Base-by-base conservation (phyloP, 35 echinoderm and acorn worm species). In the Ptychodera flava region DNA sequence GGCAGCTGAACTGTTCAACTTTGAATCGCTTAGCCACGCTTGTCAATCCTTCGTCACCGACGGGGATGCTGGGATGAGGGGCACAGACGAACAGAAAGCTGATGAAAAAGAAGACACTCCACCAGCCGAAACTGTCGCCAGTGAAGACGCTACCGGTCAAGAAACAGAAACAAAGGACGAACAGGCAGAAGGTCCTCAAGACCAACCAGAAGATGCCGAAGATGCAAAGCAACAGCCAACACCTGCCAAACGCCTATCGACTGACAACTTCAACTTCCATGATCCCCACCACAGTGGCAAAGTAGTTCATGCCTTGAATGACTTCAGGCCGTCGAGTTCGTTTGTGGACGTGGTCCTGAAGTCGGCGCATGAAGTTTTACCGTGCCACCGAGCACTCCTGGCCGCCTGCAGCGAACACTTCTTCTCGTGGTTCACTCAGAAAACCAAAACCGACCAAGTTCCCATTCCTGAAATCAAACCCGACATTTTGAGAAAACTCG, bases 101-200 rank as follows among this genome's bases (percentile, higher is more conserved):
- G 22, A 22, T 64, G 45, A 64, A 6, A 64, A 64, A 64, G 45
- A 64, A 12, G 6, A 6, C 45, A 64, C 6, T 64, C 6, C 22
- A 64, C 22, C 45, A 12, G 22, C 45, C 22, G 45, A 22, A 12
- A 22, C 6, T 22, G 6, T 64, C 6, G 45, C 6, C 45, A 64
- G 6, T 12, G 22, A 64, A 22, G 45, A 64, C 45, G 6, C 6
- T 6, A 64, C 6, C 22, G 45, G 45, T 64, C 22, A 6, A 64
- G 45, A 64, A 22, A 64, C 6, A 6, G 45, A 64, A 64, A 64
- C 6, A 12, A n/a, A n/a, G n/a, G n/a, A n/a, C n/a, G n/a, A n/a
- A n/a, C n/a, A n/a, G n/a, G n/a, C n/a, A n/a, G n/a, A n/a, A n/a
- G 33, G 96, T 90, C 81, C 92, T 99, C 90, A 90, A 94, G 34